Evolutionary conservation across 2,888 invertebrate species (phyloP), one percentile per base, ranked within the genome.

Genomic region (Steinernema hermaphroditum): DNA sequence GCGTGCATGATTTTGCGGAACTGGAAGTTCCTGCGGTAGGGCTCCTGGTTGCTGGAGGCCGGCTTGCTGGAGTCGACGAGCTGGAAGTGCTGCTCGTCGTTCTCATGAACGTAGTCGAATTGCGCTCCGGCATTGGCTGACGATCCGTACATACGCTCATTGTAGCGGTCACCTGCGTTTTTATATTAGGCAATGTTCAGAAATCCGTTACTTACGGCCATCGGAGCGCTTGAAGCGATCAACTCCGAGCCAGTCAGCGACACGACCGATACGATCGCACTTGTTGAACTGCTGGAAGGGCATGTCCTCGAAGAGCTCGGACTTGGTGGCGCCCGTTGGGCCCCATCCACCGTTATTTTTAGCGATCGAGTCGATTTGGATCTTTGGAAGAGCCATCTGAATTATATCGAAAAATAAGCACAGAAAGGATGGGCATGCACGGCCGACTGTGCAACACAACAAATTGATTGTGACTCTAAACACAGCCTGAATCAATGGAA

Each of bases 271-370:
- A 82, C 96, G 92, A 88, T 98, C 97, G 76, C 94, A 94, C 89
- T 98, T 99, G 82, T 96, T 95, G 88, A 96, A 99, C 49, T 96
- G 96, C 89, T 98, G 97, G 89, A 97, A 99, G 12, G 97, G 97
- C 92, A 96, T 93, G 88, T 95, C 94, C 86, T 92, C 92, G 50
- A 82, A 73, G n/a, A 14, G n/a, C 14, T 73, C 57, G 2, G 73
- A 32, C 41, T 69, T 44, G 68, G 74, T 50, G 16, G 41, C 44
- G 24, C 70, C 37, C 43, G 69, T 46, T 9, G 80, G 80, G n/a
- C 80, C 80, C 80, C 80, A 80, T 34, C 80, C 80, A 24, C 49
- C 29, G 14, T 72, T 19, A 43, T 77, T 80, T 19, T 76, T 75
- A 22, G 73, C 70, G 16, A 78, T 22, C 8, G 77, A 75, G 16